phyloP scores from a whole-genome alignment of 2,888 invertebrate genomes.

The Tyria jacobaeae region DNA sequence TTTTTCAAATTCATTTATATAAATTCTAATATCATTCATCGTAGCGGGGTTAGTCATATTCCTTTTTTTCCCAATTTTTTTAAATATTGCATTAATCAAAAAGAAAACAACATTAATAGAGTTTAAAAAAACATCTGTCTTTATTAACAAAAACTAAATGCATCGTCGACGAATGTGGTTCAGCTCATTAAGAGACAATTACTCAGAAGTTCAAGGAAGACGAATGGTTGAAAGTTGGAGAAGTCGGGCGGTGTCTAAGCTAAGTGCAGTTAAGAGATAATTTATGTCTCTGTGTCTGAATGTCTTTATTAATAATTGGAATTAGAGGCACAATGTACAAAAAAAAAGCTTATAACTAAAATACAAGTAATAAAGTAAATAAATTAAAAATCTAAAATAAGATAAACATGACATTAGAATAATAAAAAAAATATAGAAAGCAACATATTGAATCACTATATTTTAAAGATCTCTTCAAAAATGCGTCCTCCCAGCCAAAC shows the following conservation, averaged over 20 bases:
- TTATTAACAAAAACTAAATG: slow-evolving; percentile 7
- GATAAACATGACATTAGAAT: no score
- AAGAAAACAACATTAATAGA: not conserved
- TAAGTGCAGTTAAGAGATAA: slow-evolving; percentile 35
- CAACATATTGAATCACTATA: no score
- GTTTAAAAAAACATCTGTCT: not conserved
- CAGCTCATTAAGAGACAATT: slow-evolving; percentile 66
- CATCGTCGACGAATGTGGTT: slow-evolving; percentile 42
- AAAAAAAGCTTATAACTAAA: no score
- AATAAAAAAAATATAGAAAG: no score
- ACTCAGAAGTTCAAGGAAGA: slow-evolving; percentile 54
- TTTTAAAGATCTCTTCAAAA: no score
- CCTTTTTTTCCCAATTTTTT: not conserved
- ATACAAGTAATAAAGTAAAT: no score
- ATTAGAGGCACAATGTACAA: no score
- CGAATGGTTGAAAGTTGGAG: slow-evolving; percentile 58
- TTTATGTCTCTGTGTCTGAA: slow-evolving; percentile 29
- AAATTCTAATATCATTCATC: no score
- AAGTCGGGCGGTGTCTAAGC: slow-evolving; percentile 50
- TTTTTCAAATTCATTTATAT: no score
- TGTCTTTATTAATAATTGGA: no score
- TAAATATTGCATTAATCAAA: not conserved
- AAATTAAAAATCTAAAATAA: no score
- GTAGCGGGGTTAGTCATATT: not conserved
- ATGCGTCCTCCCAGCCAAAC: no score